phyloP scores from a whole-genome alignment of 2,797 vertebrate species.

The Parambassis ranga region DNA sequence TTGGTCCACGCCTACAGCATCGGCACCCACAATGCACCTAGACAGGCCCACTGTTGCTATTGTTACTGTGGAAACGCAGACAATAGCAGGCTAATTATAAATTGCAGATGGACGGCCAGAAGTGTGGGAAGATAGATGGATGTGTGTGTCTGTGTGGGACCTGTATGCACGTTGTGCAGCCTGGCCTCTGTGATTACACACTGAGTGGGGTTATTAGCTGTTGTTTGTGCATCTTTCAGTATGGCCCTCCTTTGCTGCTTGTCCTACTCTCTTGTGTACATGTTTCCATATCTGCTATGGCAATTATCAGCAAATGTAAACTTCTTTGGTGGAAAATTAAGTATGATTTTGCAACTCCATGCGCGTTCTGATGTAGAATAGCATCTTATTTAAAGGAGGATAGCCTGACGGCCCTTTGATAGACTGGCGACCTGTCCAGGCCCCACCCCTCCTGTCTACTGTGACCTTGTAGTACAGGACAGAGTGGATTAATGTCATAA shows the following conservation, averaged over 20 bases:
- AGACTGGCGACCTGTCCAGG: no score
- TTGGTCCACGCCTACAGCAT: background rate
- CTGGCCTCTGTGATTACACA: conserved; percentile 15
- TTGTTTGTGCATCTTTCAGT: background rate
- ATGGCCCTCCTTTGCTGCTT: background rate
- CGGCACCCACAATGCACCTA: conserved; percentile 61
- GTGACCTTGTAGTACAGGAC: no score
- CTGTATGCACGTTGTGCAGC: background rate
- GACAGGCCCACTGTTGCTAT: background rate
- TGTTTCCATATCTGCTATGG: no score
- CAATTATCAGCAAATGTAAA: no score
- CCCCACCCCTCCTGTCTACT: no score
- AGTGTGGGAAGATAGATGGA: conserved; percentile 4
- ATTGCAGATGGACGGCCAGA: background rate
- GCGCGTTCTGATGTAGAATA: no score
- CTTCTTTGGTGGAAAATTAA: no score
- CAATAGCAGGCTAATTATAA: conserved; percentile 48
- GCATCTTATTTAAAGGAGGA: no score
- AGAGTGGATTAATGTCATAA: no score
- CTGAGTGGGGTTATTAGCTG: conserved; percentile 9
- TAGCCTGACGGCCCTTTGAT: no score
- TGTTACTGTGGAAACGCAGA: conserved; percentile 45
- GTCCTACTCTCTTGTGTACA: background rate
- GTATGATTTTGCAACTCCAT: no score
- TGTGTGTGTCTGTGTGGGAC: background rate